Evolutionary conservation across 2,888 invertebrate species (phyloP).

Genomic region (Lithophane semibrunnea): DNA sequence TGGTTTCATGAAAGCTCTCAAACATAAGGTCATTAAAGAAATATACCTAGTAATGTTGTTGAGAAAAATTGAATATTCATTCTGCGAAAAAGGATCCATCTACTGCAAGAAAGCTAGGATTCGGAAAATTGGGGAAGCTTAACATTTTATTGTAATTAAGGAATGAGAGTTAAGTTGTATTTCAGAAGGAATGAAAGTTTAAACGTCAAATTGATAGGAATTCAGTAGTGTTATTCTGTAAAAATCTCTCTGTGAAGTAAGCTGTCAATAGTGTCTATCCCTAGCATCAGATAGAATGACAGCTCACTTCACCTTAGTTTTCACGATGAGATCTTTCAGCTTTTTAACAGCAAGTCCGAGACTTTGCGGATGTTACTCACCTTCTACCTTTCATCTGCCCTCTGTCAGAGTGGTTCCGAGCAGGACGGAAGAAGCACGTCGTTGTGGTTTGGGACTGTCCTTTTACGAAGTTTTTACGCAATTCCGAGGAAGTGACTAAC

Average conservation of each 20-base stretch:
- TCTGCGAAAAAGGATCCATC: neutral
- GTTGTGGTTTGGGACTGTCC: conserved; percentile 62
- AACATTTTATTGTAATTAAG: neutral
- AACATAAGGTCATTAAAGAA: neutral
- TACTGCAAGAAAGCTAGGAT: neutral
- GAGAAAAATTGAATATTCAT: neutral
- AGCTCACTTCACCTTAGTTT: too few relatives aligned
- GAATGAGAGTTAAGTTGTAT: too few relatives aligned
- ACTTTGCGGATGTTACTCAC: neutral
- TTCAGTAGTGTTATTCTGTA: too few relatives aligned
- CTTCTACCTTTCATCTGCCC: conserved; percentile 33
- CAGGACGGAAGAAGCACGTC: conserved; percentile 58
- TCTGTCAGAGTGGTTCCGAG: conserved; percentile 26
- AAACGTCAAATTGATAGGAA: neutral
- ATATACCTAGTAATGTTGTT: neutral
- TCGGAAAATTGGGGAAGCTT: neutral
- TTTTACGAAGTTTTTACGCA: conserved; percentile 68
- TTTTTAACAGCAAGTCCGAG: neutral
- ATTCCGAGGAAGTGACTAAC: conserved; percentile 68
- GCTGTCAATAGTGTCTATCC: too few relatives aligned
- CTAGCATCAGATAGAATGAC: too few relatives aligned
- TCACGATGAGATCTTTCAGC: too few relatives aligned
- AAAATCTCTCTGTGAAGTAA: too few relatives aligned
- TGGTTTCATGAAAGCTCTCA: neutral
- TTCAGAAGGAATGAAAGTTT: neutral